Evolutionary conservation across 2,797 vertebrate species (phyloP), one percentile per base, ranked within the genome.

Genomic region (Malurus leucopterus): DNA sequence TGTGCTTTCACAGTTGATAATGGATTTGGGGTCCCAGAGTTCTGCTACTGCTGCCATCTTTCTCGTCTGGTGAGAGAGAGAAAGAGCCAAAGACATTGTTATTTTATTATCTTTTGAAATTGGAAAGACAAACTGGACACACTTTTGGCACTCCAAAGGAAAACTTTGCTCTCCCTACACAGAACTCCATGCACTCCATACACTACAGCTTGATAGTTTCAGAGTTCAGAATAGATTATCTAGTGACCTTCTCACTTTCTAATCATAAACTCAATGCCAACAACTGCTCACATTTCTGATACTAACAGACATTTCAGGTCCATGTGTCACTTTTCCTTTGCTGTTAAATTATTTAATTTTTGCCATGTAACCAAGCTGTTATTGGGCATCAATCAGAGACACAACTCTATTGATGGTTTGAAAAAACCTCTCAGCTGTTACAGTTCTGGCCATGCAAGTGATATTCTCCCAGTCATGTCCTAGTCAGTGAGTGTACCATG

Each of bases 191-290:
- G 20, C 7, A 23, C 15, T 16, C 12, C 46, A 55, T 17, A 13
- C 11, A 7, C 22, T 62, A 23, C 0, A 1, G 16, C 20, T 80
- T 76, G 30, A 22, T 49, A 1, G 0, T 18, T 12, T 18, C 11
- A 4, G 59, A 59, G 8, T 17, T 47, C 36, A 84, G 68, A 86
- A 73, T 3, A 77, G 6, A 7, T 46, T 43, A 43, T 41, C 14
- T 24, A 53, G 12, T 12, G 22, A 44, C 65, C 34, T 38, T 55
- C 65, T 70, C 44, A 30, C 20, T 13, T 47, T 41, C 30, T 65
- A 24, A 29, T 26, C 24, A 54, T 54, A 36, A 77, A 46, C 15
- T 44, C 14, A 29, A 8, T 36, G n/a, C 13, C 36, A 55, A 5
- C 4, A 49, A 36, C 3, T 27, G 23, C 24, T 51, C 62, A 55